phyloP scores from a whole-genome alignment of 2,888 invertebrate species.

The Embidobia sp. region DNA sequence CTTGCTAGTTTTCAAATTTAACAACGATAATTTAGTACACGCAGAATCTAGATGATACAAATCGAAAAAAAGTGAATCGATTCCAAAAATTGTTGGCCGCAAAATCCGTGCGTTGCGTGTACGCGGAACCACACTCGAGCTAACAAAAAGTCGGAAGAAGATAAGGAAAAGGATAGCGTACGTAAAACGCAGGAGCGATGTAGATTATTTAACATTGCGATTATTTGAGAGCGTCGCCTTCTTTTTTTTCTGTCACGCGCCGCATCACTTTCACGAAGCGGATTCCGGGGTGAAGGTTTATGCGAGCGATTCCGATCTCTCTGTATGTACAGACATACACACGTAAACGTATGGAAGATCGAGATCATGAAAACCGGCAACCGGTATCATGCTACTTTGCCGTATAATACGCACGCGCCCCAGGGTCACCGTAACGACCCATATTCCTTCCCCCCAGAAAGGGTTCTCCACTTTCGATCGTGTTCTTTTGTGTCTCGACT shows the following conservation, averaged over 20 bases:
- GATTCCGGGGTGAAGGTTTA: slow-evolving; percentile 64
- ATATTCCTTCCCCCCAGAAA: slow-evolving; percentile 46
- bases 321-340: not conserved
- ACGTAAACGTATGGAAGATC: slow-evolving; percentile 28
- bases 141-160: slow-evolving; percentile 20
- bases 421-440: slow-evolving; percentile 60
- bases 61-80: not conserved
- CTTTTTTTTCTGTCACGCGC: slow-evolving; percentile 57
- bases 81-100: not conserved
- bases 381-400: slow-evolving; percentile 57
- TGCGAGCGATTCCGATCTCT: slow-evolving; percentile 55
- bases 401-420: slow-evolving; percentile 55
- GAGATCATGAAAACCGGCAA: slow-evolving; percentile 61
- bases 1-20: too few species aligned
- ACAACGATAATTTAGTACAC: too few species aligned
- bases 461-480: slow-evolving; percentile 59
- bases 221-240: slow-evolving; percentile 27
- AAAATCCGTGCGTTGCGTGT: not conserved
- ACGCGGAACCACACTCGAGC: slow-evolving; percentile 8
- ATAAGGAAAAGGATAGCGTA: slow-evolving; percentile 25
- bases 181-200: slow-evolving; percentile 36
- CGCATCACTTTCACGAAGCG: slow-evolving; percentile 63
- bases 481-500: slow-evolving; percentile 47
- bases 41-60: too few species aligned
- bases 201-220: slow-evolving; percentile 40